A percentile compares a stretch with the other conserved stretches of the same genome.
Conservation (phyloP, 2,888 invertebrate genomes). For the Sepioteuthis lessoniana region DNA sequence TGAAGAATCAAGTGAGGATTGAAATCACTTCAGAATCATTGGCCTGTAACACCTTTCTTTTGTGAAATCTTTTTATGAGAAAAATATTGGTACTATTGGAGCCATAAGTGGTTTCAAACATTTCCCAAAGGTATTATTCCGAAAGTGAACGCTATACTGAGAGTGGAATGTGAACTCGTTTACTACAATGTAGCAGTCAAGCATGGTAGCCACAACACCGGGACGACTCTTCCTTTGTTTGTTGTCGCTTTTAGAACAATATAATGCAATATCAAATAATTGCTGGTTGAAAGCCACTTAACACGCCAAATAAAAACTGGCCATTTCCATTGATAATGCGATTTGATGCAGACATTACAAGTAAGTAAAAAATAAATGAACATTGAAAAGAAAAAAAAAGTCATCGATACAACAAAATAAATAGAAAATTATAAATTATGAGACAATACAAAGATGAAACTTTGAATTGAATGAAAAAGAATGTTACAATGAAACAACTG, state of each 20-base stretch:
- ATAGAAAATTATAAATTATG: background rate
- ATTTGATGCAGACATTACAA: background rate
- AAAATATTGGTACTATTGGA: too few species aligned
- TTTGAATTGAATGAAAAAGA: background rate
- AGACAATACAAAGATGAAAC: background rate
- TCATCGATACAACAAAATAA: background rate
- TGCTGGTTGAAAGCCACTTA: background rate
- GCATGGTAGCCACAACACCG: too few species aligned
- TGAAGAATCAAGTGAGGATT: too few species aligned
- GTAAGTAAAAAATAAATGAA: background rate
- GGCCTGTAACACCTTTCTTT: too few species aligned
- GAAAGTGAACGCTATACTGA: too few species aligned
- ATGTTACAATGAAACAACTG: background rate
- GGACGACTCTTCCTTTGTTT: background rate
- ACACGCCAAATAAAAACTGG: background rate
- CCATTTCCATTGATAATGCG: background rate
- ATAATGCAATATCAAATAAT: background rate
- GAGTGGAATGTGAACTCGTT: too few species aligned
- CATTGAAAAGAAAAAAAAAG: background rate
- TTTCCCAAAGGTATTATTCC: too few species aligned
- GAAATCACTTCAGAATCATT: too few species aligned
- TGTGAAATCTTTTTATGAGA: too few species aligned
- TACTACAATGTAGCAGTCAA: too few species aligned
- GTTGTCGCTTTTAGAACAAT: background rate
- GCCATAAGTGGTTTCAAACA: too few species aligned